A percentile compares a stretch with the other conserved stretches of the same genome.
Evolutionary conservation across 2,888 invertebrate genomes (phyloP).

Genomic region (Drosophila dives): DNA sequence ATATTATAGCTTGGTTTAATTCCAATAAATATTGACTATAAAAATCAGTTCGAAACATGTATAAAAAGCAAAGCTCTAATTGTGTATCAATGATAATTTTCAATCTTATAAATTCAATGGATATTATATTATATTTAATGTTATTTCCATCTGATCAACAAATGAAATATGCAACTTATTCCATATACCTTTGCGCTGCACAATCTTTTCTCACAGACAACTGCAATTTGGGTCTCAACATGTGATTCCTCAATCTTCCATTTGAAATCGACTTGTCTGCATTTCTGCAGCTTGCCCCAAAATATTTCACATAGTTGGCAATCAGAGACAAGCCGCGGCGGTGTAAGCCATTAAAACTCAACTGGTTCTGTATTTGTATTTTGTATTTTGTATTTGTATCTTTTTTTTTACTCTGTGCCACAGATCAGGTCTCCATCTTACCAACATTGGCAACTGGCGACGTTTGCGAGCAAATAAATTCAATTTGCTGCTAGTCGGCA

Average conservation of each 20-base stretch:
- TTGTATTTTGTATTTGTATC: slow-evolving; percentile 8
- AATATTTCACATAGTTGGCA: slow-evolving; percentile 58
- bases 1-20: neutral
- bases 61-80: too few relatives aligned
- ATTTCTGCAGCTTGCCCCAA: slow-evolving; percentile 25
- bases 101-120: neutral
- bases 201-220: neutral
- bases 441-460: slow-evolving; percentile 52
- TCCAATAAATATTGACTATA: neutral
- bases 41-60: too few relatives aligned
- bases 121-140: neutral
- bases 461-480: slow-evolving; percentile 75
- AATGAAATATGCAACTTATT: too few relatives aligned
- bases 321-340: slow-evolving; percentile 56
- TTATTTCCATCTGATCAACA: neutral
- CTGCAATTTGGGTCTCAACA: neutral
- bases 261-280: slow-evolving; percentile 22
- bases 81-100: too few relatives aligned
- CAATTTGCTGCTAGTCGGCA: slow-evolving; percentile 72
- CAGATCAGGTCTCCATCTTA: slow-evolving; percentile 35
- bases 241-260: slow-evolving; percentile 25
- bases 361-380: slow-evolving; percentile 54
- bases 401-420: slow-evolving; percentile 15
- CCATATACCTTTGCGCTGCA: neutral
- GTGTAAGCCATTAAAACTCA: slow-evolving; percentile 64